Evolutionary conservation across 2,113 vertebrate species (phyloP), one percentile per base, ranked within the genome.

Genomic region (Tetrax tetrax): DNA sequence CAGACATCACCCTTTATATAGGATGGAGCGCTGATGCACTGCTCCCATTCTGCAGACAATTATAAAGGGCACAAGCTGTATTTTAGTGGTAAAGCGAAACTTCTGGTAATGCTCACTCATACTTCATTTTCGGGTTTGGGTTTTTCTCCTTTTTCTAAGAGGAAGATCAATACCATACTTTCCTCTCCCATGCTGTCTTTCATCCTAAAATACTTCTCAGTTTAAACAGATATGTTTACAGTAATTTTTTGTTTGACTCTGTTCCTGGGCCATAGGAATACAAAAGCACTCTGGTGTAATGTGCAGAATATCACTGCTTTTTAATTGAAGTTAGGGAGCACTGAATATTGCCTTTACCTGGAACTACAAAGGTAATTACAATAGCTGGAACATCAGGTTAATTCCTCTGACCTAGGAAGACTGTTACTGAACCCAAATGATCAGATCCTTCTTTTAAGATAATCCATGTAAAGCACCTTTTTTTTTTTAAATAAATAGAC

Each of bases 311-410:
- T 53, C 60, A 38, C 37, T 78, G 64, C 68, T 94, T 91, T 92
- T 72, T 92, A 83, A 93, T 38, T 71, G 48, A 89, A 65, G 12
- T 14, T n/a, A n/a, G 24, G 57, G 89, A 94, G 53, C 19, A 48
- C 8, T 24, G 64, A 87, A 81, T 35, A 89, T 56, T 60, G 10
- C 45, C 51, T 90, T 88, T 82, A 92, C 45, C 86, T 82, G 29
- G 41, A 79, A 89, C 38, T 71, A 41, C 56, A 84, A 76, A 72
- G 24, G 43, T 84, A 96, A 92, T 92, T 92, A 95, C 91, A 92
- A 69, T 54, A 89, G 45, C 45, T 72, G n/a, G 59, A 90, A 79
- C 57, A 82, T 50, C 25, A 72, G 24, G n/a, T 68, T 95, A 82
- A 89, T 76, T 93, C 76, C 31, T 47, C 10, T 89, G 38, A 79